phyloP scores from a whole-genome alignment of 2,113 vertebrate genomes.

The Oncorhynchus mykiss region DNA sequence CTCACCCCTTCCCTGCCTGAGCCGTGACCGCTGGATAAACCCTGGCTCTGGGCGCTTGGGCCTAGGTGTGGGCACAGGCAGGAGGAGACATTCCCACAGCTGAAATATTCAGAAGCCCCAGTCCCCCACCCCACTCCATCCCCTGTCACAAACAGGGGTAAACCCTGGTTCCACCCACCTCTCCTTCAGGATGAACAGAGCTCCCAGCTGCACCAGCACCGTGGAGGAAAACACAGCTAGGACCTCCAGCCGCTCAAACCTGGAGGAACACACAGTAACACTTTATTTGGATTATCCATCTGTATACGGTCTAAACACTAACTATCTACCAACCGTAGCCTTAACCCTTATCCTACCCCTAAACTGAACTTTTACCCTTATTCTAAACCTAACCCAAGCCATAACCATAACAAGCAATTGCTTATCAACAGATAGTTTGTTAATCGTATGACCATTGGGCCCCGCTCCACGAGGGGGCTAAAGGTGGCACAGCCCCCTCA shows the following conservation, averaged over 20 bases:
- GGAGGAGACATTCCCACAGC: too few relatives aligned
- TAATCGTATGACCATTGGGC: too few relatives aligned
- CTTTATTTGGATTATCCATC: too few relatives aligned
- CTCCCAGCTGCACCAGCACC: slow-evolving; percentile 92
- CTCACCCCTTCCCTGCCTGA: neutral
- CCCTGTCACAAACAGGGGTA: neutral
- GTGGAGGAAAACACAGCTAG: slow-evolving; percentile 95
- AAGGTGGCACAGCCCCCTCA: too few relatives aligned
- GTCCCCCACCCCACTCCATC: neutral
- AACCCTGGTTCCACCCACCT: slow-evolving; percentile 76
- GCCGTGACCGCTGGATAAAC: neutral
- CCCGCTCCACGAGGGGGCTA: too few relatives aligned
- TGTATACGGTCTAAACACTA: too few relatives aligned
- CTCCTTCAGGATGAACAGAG: slow-evolving; percentile 97
- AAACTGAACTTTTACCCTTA: too few relatives aligned
- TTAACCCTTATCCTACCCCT: too few relatives aligned
- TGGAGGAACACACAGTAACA: slow-evolving; percentile 58
- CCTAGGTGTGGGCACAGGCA: neutral
- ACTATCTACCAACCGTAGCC: neutral
- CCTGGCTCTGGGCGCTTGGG: neutral
- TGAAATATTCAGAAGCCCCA: neutral
- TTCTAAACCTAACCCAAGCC: too few relatives aligned
- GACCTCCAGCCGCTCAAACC: slow-evolving; percentile 94
- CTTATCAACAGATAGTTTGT: too few relatives aligned
- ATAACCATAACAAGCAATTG: too few relatives aligned